These are phyloP conservation scores for Illadopsis cleaveri DNA, from an alignment of 2,113 vertebrate species.

Conservation along the genomic window DNA sequence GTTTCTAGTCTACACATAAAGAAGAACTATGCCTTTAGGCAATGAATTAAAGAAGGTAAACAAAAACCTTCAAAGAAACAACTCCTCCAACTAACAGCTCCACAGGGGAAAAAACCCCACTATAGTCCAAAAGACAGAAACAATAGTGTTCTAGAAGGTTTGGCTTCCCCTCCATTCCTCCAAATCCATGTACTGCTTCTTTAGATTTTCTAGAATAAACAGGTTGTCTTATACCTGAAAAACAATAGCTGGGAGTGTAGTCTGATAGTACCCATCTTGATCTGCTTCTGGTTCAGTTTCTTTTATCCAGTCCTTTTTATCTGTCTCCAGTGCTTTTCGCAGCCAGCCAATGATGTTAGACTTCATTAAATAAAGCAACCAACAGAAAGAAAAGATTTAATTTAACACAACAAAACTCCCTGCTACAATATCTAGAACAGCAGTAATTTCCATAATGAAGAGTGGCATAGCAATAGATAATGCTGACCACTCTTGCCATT, in stretches of 20 bases:
- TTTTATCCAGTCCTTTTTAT: slow-evolving; percentile 97
- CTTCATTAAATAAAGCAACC: slow-evolving; percentile 64
- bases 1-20: neutral
- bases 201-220: neutral
- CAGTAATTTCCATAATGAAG: neutral
- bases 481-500: neutral
- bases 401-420: neutral
- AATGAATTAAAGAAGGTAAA: neutral
- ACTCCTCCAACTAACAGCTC: neutral
- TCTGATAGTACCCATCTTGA: slow-evolving; percentile 97
- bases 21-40: neutral
- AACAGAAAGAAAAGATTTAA: neutral
- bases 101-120: neutral
- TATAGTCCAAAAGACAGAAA: neutral
- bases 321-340: slow-evolving; percentile 93
- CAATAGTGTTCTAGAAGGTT: neutral
- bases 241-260: slow-evolving; percentile 89
- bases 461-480: neutral
- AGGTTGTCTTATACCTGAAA: slow-evolving; percentile 80
- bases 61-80: neutral
- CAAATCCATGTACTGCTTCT: neutral
- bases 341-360: slow-evolving; percentile 98
- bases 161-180: neutral
- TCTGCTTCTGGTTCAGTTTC: slow-evolving; percentile 93
- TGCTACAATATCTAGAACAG: neutral